Conservation (phyloP, 1,140 invertebrate genomes). For the Rhagoletis zephyria region DNA sequence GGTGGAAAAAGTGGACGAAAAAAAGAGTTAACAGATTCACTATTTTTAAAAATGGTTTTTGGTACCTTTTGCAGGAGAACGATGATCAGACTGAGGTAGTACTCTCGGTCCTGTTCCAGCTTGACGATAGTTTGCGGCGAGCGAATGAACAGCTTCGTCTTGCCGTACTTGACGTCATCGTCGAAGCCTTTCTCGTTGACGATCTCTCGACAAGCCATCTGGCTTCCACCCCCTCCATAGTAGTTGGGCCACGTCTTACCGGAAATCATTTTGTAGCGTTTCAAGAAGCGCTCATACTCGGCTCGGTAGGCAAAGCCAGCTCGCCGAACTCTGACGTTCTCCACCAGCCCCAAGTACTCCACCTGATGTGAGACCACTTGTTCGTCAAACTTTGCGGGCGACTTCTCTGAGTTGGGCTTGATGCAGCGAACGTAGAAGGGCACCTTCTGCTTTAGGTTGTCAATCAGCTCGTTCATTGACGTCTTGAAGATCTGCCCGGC, state of each 20-base stretch:
- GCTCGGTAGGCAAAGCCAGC: constrained; percentile 95
- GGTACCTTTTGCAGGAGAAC: too few species aligned
- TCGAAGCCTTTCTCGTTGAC: constrained; percentile 85
- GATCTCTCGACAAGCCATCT: constrained; percentile 88
- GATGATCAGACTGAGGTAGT: constrained; percentile 82
- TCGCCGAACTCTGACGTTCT: constrained; percentile 93
- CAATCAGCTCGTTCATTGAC: constrained; percentile 92
- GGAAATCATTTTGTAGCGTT: constrained; percentile 96
- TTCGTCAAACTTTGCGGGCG: constrained; percentile 80
- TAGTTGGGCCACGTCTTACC: constrained; percentile 96
- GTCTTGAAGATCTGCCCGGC: constrained; percentile 94
- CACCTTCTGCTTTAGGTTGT: constrained; percentile 91
- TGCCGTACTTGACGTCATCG: constrained; percentile 92
- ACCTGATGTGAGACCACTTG: constrained; percentile 91
- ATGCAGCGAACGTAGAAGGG: constrained; percentile 97
- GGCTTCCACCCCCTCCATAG: constrained; percentile 81
- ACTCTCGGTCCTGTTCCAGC: constrained; percentile 88
- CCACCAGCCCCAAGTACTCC: constrained; percentile 89
- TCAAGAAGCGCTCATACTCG: constrained; percentile 87
- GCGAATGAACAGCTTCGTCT: constrained; percentile 95
- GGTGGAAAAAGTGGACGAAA: too few species aligned
- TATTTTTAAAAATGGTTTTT: too few species aligned
- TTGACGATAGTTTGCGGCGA: constrained; percentile 90
- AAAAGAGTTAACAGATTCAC: too few species aligned
- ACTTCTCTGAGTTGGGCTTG: constrained; percentile 95